phyloP scores from a whole-genome alignment of 2,797 vertebrate species.

The Leptodactylus fallax region DNA sequence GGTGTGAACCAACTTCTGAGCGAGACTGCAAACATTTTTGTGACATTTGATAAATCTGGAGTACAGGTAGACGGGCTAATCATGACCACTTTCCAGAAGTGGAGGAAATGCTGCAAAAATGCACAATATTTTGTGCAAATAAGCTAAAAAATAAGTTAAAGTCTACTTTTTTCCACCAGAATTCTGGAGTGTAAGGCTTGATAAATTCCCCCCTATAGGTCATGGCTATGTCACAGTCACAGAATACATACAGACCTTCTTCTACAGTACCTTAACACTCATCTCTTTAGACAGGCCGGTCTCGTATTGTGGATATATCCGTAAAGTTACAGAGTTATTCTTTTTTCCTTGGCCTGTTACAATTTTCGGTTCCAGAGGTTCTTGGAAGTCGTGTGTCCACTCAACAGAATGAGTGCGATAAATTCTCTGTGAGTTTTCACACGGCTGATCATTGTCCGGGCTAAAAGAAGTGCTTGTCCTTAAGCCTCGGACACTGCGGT shows the following conservation, averaged over 20 bases:
- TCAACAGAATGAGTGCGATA: conserved; percentile 80
- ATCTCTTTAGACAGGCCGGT: conserved; percentile 89
- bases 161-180: no score
- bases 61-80: no score
- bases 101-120: no score
- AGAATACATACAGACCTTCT: conserved; percentile 19
- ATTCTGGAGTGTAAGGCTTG: no score
- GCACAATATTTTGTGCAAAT: no score
- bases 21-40: no score
- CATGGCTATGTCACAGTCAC: not conserved
- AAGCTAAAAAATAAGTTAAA: no score
- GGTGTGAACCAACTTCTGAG: no score
- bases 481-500: conserved; percentile 57
- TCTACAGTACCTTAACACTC: conserved; percentile 83
- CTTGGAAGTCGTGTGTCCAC: conserved; percentile 80
- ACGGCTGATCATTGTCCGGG: conserved; percentile 7
- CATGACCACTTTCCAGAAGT: no score
- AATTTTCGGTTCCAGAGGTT: conserved; percentile 65
- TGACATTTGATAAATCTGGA: no score
- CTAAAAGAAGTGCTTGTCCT: conserved; percentile 58
- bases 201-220: no score
- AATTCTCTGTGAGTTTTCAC: conserved; percentile 55
- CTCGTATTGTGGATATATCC: conserved; percentile 86
- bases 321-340: conserved; percentile 78
- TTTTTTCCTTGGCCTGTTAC: conserved; percentile 72